Conservation (phyloP, 2,888 invertebrate species). For the Spodoptera exigua region DNA sequence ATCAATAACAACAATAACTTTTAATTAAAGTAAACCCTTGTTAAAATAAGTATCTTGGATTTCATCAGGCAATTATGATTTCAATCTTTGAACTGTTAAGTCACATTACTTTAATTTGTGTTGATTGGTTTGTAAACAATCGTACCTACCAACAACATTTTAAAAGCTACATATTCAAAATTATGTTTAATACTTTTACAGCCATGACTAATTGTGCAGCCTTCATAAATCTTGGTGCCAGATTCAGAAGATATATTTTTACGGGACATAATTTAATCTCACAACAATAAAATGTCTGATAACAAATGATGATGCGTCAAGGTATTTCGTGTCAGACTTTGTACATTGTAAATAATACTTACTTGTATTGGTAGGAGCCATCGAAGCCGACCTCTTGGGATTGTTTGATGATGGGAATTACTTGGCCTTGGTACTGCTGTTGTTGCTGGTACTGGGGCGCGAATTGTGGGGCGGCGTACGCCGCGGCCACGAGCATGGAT, state of each 20-base stretch:
- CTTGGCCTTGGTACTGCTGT: conserved; percentile 70
- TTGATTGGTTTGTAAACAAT: too few relatives aligned
- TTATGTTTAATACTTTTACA: conserved; percentile 34
- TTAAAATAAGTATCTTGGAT: too few relatives aligned
- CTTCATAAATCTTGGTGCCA: conserved; percentile 27
- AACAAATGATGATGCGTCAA: conserved; percentile 27
- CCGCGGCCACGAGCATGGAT: conserved; percentile 76
- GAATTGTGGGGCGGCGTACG: conserved; percentile 79
- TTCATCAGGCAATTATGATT: too few relatives aligned
- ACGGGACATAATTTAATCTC: conserved; percentile 21
- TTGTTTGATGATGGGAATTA: conserved; percentile 90
- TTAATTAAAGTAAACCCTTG: neutral
- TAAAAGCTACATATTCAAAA: neutral
- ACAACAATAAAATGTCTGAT: conserved; percentile 24
- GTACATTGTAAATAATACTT: conserved; percentile 37
- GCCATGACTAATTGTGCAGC: conserved; percentile 23
- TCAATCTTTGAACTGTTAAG: too few relatives aligned
- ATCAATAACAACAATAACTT: conserved; percentile 10
- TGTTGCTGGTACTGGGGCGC: conserved; percentile 65
- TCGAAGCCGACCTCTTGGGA: conserved; percentile 88
- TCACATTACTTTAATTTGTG: too few relatives aligned
- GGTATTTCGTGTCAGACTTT: conserved; percentile 12
- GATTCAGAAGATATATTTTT: conserved; percentile 24
- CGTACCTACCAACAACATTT: too few relatives aligned
- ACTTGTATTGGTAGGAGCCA: conserved; percentile 91